Evolutionary conservation across 2,888 invertebrate genomes (phyloP).

Genomic region (Eremobia ochroleuca): DNA sequence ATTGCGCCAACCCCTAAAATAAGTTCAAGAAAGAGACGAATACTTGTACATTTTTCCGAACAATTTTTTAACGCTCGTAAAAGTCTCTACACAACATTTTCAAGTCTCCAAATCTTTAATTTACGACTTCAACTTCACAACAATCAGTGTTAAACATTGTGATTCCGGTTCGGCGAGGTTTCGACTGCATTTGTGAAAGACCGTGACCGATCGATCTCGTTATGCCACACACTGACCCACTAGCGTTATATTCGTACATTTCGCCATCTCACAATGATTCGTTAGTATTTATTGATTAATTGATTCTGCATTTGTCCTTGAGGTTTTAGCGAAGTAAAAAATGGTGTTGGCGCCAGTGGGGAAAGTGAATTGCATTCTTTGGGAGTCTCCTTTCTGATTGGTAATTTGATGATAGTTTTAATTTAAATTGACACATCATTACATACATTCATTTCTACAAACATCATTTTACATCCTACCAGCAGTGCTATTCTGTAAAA

Average conservation of each 20-base stretch:
- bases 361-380: not conserved
- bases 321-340: conserved; percentile 15
- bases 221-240: conserved; percentile 71
- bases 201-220: conserved; percentile 79
- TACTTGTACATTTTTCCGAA: not conserved
- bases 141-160: conserved; percentile 19
- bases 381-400: not conserved
- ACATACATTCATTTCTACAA: too few species aligned
- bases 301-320: conserved; percentile 45
- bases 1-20: not conserved
- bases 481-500: too few species aligned
- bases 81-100: not conserved
- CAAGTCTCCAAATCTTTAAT: conserved; percentile 19
- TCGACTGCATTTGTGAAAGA: conserved; percentile 70
- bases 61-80: not conserved
- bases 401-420: too few species aligned
- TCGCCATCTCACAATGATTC: conserved; percentile 48
- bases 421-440: too few species aligned
- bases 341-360: conserved; percentile 3
- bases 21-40: not conserved
- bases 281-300: conserved; percentile 33
- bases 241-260: conserved; percentile 62
- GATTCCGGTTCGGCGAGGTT: conserved; percentile 57
- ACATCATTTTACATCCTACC: too few species aligned
- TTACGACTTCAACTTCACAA: conserved; percentile 18